Evolutionary conservation across 2,888 invertebrate genomes (phyloP).

Genomic region (Caenorhabditis sinica): DNA sequence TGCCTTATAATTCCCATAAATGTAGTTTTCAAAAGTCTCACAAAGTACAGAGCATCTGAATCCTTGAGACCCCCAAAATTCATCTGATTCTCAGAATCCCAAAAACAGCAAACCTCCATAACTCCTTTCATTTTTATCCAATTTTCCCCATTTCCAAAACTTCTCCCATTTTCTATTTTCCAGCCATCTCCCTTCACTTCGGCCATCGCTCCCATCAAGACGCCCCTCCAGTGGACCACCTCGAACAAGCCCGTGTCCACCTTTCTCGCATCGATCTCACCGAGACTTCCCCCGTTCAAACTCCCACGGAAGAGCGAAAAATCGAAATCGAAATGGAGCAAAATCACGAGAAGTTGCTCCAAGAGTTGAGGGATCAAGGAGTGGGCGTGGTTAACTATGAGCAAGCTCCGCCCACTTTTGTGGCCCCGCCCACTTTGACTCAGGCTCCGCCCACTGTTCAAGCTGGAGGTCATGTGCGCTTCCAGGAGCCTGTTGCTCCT

Average conservation of each 20-base stretch:
- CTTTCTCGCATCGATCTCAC: slow-evolving; percentile 44
- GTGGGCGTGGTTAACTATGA: slow-evolving; percentile 12
- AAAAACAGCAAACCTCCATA: background rate
- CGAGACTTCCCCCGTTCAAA: slow-evolving; percentile 37
- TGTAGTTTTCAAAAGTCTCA: no score
- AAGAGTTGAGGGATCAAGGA: slow-evolving; percentile 19
- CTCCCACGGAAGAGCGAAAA: slow-evolving; percentile 49
- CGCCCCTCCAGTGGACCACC: slow-evolving; percentile 16
- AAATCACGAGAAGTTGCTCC: slow-evolving; percentile 37
- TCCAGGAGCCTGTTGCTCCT: no score
- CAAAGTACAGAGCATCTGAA: no score
- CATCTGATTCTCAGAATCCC: no score
- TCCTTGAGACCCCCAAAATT: no score
- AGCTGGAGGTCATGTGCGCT: no score
- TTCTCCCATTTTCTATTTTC: background rate
- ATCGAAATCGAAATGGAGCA: slow-evolving; percentile 43
- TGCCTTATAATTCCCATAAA: no score
- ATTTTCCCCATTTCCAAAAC: slow-evolving; percentile 1
- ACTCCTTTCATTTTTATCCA: no score
- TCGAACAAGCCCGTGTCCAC: slow-evolving; percentile 39
- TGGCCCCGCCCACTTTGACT: background rate
- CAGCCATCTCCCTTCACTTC: slow-evolving; percentile 38
- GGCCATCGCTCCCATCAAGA: background rate
- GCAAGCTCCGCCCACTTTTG: slow-evolving; percentile 2
- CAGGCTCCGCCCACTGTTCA: slow-evolving; percentile 4